Base-by-base conservation (phyloP, 1,140 invertebrate species). In the Drosophila subobscura region DNA sequence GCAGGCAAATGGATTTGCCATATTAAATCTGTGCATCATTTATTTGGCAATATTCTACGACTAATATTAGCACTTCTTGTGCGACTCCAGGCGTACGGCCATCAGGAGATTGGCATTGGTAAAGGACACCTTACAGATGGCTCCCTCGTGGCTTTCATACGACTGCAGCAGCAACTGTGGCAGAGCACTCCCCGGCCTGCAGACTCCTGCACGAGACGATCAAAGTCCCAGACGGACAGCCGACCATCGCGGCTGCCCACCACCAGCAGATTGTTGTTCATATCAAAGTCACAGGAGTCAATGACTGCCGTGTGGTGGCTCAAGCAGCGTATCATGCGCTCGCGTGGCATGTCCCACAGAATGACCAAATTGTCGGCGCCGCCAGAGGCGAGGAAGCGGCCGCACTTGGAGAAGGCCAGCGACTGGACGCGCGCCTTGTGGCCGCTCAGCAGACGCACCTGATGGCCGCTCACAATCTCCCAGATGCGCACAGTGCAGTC, bases 401-500 rank as follows among this genome's bases (percentile, higher is more conserved):
- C 74, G 12, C 74, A 77, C 3, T 22, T 51, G 5, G 74, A 74
- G 16, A 16, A 77, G 7, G 41, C 54, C 4, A 77, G 10, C 3
- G 58, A 6, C 14, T 23, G 59, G 4, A 77, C 20, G 1, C 7
- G 8, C 5, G 44, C 27, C 2, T 40, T 42, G 41, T 77, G 74
- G 3, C 58, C 74, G 14, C 47, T 59, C 8, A 77, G 59, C 2
- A 77, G 3, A 12, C 74, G 74, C 14, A 77, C 58, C 22, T 77
- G 74, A 0, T 29, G 14, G 0, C 54, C 54, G 8, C 64, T 70
- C 0, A 70, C 12, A 2, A 77, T 40, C 46, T 77, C 64, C 71
- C 71, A 77, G 27, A 77, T 22, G 8, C 74, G 71, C 1, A 70
- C 55, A 0, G 74, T 77, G 45, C 71, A 70, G 12, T 77, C 74